Evolutionary conservation across 2,888 invertebrate genomes (phyloP).

Genomic region (Mythimna lalbum): DNA sequence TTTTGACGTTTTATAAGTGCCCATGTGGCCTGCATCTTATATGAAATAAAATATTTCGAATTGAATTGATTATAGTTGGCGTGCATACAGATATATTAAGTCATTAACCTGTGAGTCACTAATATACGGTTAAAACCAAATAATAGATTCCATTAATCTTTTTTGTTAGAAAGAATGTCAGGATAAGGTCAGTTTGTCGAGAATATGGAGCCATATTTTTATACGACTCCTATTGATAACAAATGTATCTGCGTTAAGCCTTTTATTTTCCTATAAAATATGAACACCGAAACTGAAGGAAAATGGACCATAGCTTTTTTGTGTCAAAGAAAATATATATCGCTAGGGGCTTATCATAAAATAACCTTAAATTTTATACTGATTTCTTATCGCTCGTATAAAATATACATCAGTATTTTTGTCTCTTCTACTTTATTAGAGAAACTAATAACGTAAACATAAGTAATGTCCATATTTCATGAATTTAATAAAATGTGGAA

Average conservation of each 20-base stretch:
- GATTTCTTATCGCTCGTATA: constrained; percentile 44
- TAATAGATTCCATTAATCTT: background rate
- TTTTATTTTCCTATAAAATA: constrained; percentile 61
- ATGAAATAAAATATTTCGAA: too few species aligned
- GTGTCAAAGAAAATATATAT: constrained; percentile 51
- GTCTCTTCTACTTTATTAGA: constrained; percentile 3
- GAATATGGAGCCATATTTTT: constrained; percentile 29
- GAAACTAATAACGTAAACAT: background rate
- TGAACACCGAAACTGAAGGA: constrained; percentile 42
- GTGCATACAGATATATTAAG: background rate
- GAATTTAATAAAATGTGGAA: constrained; percentile 3
- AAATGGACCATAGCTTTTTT: constrained; percentile 52
- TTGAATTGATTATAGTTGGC: background rate
- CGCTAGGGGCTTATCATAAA: constrained; percentile 38
- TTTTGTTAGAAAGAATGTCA: constrained; percentile 18
- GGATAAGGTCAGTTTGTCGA: background rate
- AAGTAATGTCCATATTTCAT: too few species aligned
- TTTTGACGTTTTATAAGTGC: too few species aligned
- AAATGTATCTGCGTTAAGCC: constrained; percentile 44
- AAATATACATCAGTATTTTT: constrained; percentile 29
- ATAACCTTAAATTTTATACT: constrained; percentile 52
- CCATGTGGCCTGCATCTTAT: too few species aligned
- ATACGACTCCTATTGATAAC: constrained; percentile 41
- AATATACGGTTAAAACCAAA: too few species aligned
- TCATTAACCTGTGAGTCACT: background rate